Evolutionary conservation across 2,113 vertebrate species (phyloP), one percentile per base, ranked within the genome.

Genomic region (Nothobranchius kuhntae): DNA sequence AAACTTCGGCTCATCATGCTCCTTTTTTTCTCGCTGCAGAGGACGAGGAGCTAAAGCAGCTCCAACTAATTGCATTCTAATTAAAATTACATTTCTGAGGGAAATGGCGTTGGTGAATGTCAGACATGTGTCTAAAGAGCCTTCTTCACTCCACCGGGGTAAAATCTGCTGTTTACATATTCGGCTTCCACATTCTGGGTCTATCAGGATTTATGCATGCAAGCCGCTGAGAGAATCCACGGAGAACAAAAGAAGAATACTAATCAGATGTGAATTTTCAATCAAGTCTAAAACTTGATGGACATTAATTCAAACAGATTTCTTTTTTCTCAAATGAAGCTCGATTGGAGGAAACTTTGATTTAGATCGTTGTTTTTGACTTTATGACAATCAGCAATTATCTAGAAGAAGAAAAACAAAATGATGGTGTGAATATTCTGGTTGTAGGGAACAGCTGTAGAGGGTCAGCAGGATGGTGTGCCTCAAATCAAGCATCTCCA

Each of bases 31-130:
- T 65, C 78, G 67, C 73, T 21, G 71, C 73, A 59, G 53, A 62
- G 26, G 69, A 21, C 65, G 65, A 40, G 7, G 63, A 57, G 71
- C 67, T 54, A 55, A 40, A 40, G 38, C 44, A 50, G 71, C 75
- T 83, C 60, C 3, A 2, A 65, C 82, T 91, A 90, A 92, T 91
- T 90, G 89, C 73, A 61, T 84, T 90, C 87, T 89, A 90, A 93
- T 91, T 90, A 90, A 90, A 90, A 91, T 90, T 86, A 91, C 58
- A 87, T 89, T 81, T 89, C 65, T 66, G 81, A 89, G 77, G 72
- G 70, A 48, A 87, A 77, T 65, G 15, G 74, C 72, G 86, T 88
- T 74, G 62, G 77, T 73, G 87, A 84, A 89, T 92, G 90, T 92
- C 84, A 84, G 85, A 92, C 85, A 91, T 91, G 83, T 78, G 82